Conservation (phyloP, 2,888 invertebrate genomes). For the Tholera decimalis region DNA sequence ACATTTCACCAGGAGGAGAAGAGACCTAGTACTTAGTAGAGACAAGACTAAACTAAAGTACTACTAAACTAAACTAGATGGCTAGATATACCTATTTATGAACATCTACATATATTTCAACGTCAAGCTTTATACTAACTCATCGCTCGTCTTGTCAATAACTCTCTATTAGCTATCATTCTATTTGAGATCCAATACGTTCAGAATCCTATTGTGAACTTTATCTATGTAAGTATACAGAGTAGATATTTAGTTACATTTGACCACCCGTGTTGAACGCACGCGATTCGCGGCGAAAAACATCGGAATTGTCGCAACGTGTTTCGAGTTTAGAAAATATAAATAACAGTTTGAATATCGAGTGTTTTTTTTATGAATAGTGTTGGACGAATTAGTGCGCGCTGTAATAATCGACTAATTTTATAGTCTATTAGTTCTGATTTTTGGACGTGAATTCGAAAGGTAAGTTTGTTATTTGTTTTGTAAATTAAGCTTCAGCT, state of each 20-base stretch:
- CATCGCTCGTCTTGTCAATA: constrained; percentile 47
- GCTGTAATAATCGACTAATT: not conserved
- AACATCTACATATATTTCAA: too few species aligned
- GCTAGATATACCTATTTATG: too few species aligned
- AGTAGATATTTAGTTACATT: constrained; percentile 48
- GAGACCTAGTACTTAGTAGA: too few species aligned
- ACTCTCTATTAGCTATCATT: constrained; percentile 53
- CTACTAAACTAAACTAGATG: too few species aligned
- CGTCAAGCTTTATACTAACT: constrained; percentile 5
- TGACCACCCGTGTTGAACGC: constrained; percentile 32
- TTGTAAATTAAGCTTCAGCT: not conserved
- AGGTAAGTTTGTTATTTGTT: constrained; percentile 44
- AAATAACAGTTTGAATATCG: constrained; percentile 5
- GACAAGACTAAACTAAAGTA: too few species aligned
- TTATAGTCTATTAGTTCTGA: constrained; percentile 14
- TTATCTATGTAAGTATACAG: constrained; percentile 36
- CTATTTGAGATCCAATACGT: constrained; percentile 42
- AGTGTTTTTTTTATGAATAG: constrained; percentile 22
- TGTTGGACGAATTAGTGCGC: constrained; percentile 26
- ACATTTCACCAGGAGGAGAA: too few species aligned
- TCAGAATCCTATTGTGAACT: constrained; percentile 28
- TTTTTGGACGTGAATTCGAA: constrained; percentile 15
- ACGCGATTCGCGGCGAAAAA: constrained; percentile 31
- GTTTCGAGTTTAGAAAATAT: constrained; percentile 21
- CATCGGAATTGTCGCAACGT: constrained; percentile 24